Conservation (phyloP, 1,140 invertebrate genomes). For the Latrodectus geometricus region DNA sequence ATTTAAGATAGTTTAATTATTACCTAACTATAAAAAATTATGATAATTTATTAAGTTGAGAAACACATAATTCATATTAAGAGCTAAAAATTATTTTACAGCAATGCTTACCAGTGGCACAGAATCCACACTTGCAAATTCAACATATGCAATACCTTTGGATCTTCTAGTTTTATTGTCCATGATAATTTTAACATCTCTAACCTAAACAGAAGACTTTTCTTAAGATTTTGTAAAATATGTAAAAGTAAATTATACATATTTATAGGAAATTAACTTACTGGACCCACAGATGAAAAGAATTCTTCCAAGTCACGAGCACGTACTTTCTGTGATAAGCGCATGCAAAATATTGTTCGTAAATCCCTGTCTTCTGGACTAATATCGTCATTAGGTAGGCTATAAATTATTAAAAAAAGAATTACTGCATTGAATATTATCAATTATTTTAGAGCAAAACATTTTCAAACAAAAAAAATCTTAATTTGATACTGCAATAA, state of each 20-base stretch:
- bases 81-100: neutral
- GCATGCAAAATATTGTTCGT: slow-evolving; percentile 98
- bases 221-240: neutral
- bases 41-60: slow-evolving; percentile 37
- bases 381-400: slow-evolving; percentile 75
- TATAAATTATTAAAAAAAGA: slow-evolving; percentile 21
- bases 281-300: slow-evolving; percentile 98
- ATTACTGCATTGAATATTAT: too few species aligned
- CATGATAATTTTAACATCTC: slow-evolving; percentile 97
- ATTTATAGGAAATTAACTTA: slow-evolving; percentile 68
- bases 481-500: neutral
- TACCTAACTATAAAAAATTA: slow-evolving; percentile 21
- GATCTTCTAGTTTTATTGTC: slow-evolving; percentile 99
- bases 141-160: slow-evolving; percentile 99
- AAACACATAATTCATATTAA: neutral
- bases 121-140: slow-evolving; percentile 98
- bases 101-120: slow-evolving; percentile 84
- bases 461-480: neutral
- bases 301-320: slow-evolving; percentile 98
- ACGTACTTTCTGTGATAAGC: slow-evolving; percentile 92
- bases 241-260: neutral
- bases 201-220: slow-evolving; percentile 70
- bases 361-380: slow-evolving; percentile 98
- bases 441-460: too few species aligned
- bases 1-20: too few species aligned